Evolutionary conservation across 2,797 vertebrate genomes (phyloP), one percentile per base, ranked within the genome.

Genomic region (Macroramphosus scolopax): DNA sequence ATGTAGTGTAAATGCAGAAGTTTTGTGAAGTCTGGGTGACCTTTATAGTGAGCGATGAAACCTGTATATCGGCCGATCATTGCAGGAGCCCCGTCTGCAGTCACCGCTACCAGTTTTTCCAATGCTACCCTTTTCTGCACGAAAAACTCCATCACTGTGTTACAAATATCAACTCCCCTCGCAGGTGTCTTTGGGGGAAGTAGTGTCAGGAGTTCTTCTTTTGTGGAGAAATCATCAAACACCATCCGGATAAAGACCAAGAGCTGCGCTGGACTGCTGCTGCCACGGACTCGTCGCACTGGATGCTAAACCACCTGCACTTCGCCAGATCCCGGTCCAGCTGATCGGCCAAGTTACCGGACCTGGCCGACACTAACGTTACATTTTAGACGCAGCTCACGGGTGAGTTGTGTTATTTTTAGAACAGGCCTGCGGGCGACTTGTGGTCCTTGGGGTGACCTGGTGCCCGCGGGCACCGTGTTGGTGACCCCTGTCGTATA

Each of bases 301-400:
- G 63, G 64, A 69, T 60, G 42, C 57, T 72, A 10, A 76, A 74
- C 53, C 59, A 75, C 51, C 43, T 41, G 59, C 57, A 75, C 30
- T 0, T 45, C 0, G 1, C 51, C 28, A 77, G 55, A 51, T 77
- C 62, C n/a, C 6, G 22, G 42, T 66, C 40, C 46, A 75, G 48
- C 34, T 73, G 63, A 0, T 71, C n/a, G 0, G 29, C 3, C 35
- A 67, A 65, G 47, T 75, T 62, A 0, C 5, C 29, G 0, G 60
- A 66, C 47, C 66, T 38, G 11, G 28, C 37, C 0, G 22, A 57
- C 54, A 65, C 64, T 60, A 34, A 22, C 3, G 6, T 22, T 22
- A 22, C 3, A 22, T 22, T 22, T 22, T 22, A 22, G 20, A 22
- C 20, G 20, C 20, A 22, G 20, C 20, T 3, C 20, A 3, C 20